Evolutionary conservation across 2,888 invertebrate genomes (phyloP), one percentile per base, ranked within the genome.

Genomic region (Sarcophaga rosellei): DNA sequence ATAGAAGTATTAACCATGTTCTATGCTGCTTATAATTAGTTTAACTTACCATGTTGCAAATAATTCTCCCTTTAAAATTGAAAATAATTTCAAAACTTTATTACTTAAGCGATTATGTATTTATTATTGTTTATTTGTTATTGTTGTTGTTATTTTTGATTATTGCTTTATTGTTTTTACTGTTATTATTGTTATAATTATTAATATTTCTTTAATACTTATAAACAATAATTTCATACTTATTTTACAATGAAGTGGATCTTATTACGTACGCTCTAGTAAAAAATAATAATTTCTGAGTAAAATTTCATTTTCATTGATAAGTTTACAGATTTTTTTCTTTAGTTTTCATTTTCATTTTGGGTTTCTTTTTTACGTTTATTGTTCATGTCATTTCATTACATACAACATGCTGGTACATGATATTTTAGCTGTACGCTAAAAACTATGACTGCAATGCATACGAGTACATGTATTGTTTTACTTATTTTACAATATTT

Each of bases 231-330:
- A 45, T 20, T 75, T 81, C 20, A 35, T 12, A 35, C 47, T 78
- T 65, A 82, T 61, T 81, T 65, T 65, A 63, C 63, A 61, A 12
- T 59, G 61, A 76, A 35, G 17, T 75, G 65, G 70, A 81, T 81
- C 61, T 70, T 78, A 66, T 79, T 82, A 76, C 78, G 23, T 35
- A 35, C 35, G 35, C 35, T 35, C 44, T 73, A 80, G n/a, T 35
- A 35, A 53, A 53, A 53, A 11, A 57, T 23, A 45, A 79, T 65
- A 62, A 17, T n/a, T 57, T 77, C 80, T 77, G 75, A 75, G 68
- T 63, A 76, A 72, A 79, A 66, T 62, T 82, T 86, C 25, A 75
- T 73, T 86, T 85, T 78, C 70, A 86, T 86, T 79, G 57, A 74
- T 83, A 62, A 53, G 35, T 35, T 35, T 35, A 35, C 2, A 10